phyloP scores from a whole-genome alignment of 2,888 invertebrate genomes.

The Hyles lineata region DNA sequence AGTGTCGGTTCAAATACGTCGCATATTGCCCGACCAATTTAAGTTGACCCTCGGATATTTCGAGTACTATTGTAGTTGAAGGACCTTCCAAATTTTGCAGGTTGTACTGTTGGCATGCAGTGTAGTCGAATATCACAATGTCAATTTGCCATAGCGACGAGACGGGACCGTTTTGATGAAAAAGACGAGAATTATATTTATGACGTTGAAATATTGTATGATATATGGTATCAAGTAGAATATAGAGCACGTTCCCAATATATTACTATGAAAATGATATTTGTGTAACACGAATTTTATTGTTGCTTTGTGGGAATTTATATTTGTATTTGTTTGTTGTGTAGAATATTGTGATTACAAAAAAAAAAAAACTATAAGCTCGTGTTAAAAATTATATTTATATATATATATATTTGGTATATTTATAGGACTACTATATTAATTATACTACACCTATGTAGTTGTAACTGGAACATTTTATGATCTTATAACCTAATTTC shows the following conservation, averaged over 20 bases:
- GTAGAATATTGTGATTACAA: too few species aligned
- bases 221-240: background rate
- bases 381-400: too few species aligned
- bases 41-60: constrained; percentile 8
- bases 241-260: background rate
- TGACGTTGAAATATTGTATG: constrained; percentile 18
- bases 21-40: constrained; percentile 30
- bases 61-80: background rate
- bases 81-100: constrained; percentile 23
- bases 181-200: constrained; percentile 28
- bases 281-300: background rate
- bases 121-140: constrained; percentile 43
- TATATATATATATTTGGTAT: too few species aligned
- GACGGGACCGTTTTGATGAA: constrained; percentile 15
- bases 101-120: constrained; percentile 40
- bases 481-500: too few species aligned
- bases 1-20: constrained; percentile 45
- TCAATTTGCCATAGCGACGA: constrained; percentile 44
- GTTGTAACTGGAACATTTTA: too few species aligned
- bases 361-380: too few species aligned
- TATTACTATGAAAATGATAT: background rate
- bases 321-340: too few species aligned
- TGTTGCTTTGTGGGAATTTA: background rate
- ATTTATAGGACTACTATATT: too few species aligned
- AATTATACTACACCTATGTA: too few species aligned